Conservation (phyloP, 2,888 invertebrate species). For the Sericinus montela region DNA sequence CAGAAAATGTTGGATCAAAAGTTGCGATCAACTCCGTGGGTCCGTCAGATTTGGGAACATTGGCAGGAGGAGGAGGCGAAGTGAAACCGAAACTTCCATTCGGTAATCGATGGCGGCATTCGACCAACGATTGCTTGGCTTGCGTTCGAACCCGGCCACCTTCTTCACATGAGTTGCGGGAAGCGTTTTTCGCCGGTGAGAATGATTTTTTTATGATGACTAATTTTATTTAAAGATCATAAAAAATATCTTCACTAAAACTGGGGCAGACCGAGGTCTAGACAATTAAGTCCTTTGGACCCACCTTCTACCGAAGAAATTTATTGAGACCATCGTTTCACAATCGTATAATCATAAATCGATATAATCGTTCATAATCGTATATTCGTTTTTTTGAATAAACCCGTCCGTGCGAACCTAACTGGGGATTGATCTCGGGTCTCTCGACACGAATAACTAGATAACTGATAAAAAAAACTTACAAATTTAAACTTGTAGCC, state of each 20-base stretch:
- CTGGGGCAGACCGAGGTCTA: too few species aligned
- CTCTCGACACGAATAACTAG: too few species aligned
- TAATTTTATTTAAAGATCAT: neutral
- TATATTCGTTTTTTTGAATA: too few species aligned
- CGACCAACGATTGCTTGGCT: slow-evolving; percentile 53
- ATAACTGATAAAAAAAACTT: too few species aligned
- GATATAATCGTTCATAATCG: too few species aligned
- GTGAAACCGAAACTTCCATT: neutral
- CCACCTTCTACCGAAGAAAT: too few species aligned
- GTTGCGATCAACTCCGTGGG: neutral
- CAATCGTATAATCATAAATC: too few species aligned
- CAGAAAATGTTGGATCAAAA: slow-evolving; percentile 2
- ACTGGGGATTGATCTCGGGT: too few species aligned
- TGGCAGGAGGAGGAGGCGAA: neutral
- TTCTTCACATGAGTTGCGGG: slow-evolving; percentile 64
- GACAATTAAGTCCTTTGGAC: too few species aligned
- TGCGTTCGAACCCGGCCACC: slow-evolving; percentile 63
- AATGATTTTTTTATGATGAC: neutral
- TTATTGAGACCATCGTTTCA: too few species aligned
- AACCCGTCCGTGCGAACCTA: too few species aligned
- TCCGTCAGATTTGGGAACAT: neutral
- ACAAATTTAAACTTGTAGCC: too few species aligned
- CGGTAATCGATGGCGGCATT: slow-evolving; percentile 48
- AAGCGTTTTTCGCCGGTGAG: slow-evolving; percentile 70
- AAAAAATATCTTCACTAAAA: neutral